Evolutionary conservation across 1,140 invertebrate species (phyloP).

Genomic region (Aphis craccivora): DNA sequence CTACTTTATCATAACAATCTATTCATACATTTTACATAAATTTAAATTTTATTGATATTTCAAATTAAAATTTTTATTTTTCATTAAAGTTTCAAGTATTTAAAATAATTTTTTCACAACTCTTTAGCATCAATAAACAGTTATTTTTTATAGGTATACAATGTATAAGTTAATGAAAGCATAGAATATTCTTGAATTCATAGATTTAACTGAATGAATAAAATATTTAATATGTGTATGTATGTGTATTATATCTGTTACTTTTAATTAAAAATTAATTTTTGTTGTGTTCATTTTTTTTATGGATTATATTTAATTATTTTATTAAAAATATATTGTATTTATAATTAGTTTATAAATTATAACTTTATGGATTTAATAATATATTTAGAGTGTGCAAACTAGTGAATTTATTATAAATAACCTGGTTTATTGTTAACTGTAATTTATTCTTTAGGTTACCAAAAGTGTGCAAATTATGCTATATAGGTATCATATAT

Average conservation of each 20-base stretch:
- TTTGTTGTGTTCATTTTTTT: slow-evolving; percentile 47
- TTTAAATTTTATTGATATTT: neutral
- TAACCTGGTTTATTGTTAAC: neutral
- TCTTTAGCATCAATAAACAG: neutral
- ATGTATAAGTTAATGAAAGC: neutral
- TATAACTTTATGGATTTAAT: neutral
- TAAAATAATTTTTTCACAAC: neutral
- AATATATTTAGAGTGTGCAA: slow-evolving; percentile 3
- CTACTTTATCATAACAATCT: slow-evolving; percentile 30
- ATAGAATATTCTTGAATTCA: neutral
- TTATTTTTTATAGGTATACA: slow-evolving; percentile 1
- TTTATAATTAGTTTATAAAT: neutral
- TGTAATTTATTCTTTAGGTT: neutral
- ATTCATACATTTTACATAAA: neutral
- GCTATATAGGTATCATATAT: slow-evolving; percentile 13
- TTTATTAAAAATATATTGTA: slow-evolving; percentile 8
- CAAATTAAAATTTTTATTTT: neutral
- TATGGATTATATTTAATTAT: slow-evolving; percentile 1
- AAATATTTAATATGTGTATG: neutral
- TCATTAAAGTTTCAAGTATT: neutral
- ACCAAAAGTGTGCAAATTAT: slow-evolving; percentile 31
- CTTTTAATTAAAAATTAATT: slow-evolving; percentile 17
- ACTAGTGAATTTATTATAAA: slow-evolving; percentile 28
- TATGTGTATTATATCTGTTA: neutral
- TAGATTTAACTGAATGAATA: neutral